phyloP scores from a whole-genome alignment of 2,888 invertebrate genomes.

The Penaeus monodon region DNA sequence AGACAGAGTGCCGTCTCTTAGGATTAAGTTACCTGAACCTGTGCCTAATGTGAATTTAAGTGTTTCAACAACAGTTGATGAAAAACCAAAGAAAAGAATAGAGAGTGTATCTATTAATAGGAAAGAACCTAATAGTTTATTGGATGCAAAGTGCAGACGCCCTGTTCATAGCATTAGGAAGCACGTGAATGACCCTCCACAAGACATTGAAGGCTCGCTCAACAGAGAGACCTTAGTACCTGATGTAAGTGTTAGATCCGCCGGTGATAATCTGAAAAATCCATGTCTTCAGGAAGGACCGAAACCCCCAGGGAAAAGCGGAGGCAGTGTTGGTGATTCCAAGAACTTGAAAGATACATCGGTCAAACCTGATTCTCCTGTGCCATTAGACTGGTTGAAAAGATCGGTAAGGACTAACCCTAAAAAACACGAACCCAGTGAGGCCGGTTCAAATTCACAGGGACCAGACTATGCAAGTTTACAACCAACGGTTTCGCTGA shows the following conservation, averaged over 20 bases:
- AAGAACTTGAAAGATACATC: too few relatives aligned
- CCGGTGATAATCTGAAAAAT: neutral
- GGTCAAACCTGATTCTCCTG: too few relatives aligned
- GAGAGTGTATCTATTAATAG: slow-evolving; percentile 31
- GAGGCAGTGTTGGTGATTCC: too few relatives aligned
- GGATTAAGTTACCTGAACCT: slow-evolving; percentile 61
- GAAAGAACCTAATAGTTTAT: slow-evolving; percentile 13
- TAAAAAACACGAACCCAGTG: slow-evolving; percentile 18
- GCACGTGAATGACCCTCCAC: slow-evolving; percentile 11
- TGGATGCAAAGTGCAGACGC: slow-evolving; percentile 3
- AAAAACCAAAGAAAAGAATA: slow-evolving; percentile 47
- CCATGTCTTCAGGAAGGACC: neutral
- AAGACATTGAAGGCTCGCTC: slow-evolving; percentile 1
- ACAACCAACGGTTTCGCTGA: slow-evolving; percentile 38
- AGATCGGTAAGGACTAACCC: slow-evolving; percentile 3
- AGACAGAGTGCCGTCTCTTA: slow-evolving; percentile 60
- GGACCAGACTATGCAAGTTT: slow-evolving; percentile 38
- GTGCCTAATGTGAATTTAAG: slow-evolving; percentile 48
- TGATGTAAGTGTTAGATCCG: neutral
- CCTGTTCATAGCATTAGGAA: slow-evolving; percentile 17
- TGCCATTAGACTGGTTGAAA: neutral
- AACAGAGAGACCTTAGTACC: neutral
- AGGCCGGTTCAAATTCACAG: slow-evolving; percentile 13
- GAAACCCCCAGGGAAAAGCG: too few relatives aligned
- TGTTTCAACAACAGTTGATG: slow-evolving; percentile 6